Evolutionary conservation across 2,888 invertebrate genomes (phyloP), one percentile per base, ranked within the genome.

Genomic region (Hofmannophila pseudospretella): DNA sequence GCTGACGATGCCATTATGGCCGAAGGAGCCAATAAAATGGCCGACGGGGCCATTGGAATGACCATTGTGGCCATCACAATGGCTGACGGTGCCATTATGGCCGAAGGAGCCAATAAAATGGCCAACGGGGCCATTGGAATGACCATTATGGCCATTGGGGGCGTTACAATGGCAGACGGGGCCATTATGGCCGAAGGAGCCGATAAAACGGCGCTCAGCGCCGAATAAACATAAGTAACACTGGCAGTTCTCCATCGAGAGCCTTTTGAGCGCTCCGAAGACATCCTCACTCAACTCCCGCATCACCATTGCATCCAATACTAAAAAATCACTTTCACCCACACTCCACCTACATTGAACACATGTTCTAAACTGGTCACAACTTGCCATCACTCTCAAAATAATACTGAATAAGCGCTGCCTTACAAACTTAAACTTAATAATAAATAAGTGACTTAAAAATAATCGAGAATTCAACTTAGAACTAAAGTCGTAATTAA

Each of bases 341-440:
- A 42, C 26, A 38, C 34, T 39, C 39, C 32, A 16, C 40, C 47
- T 44, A 56, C 30, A 36, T 39, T 46, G 52, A 46, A 59, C 61
- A 65, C 38, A 50, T 43, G 40, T 49, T 42, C 44, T 42, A 26
- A 34, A 13, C 27, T 14, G 26, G 37, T 22, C 9, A 27, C 9
- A 39, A 32, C 16, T 16, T 50, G 58, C 53, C 58, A 54, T 40
- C 59, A 54, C 52, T n/a, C 42, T 49, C 43, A 45, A 57, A 54
- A 50, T 70, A 72, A 68, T 71, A 75, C 77, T 76, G 75, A 49
- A 46, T 50, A 31, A 32, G 28, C 63, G 58, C 64, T 58, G 63
- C 57, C 51, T 51, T 39, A 54, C 36, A 60, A 54, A 55, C 63
- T 54, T 67, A 66, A 38, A 58, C 46, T 56, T 63, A 61, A 68